phyloP scores from a whole-genome alignment of 2,888 invertebrate species.

The Asteroscopus sphinx region DNA sequence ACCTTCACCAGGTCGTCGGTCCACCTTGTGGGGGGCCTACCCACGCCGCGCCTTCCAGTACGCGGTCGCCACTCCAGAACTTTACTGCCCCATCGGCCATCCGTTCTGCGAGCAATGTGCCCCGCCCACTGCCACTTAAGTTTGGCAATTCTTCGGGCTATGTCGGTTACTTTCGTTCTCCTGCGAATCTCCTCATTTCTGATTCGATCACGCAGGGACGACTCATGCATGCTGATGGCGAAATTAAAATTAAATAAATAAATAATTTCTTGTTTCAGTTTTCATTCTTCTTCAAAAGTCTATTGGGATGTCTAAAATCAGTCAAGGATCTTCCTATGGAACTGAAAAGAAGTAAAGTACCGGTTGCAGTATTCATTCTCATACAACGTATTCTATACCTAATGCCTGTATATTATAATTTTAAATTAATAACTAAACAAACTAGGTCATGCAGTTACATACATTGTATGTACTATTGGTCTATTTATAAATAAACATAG shows the following conservation, averaged over 20 bases:
- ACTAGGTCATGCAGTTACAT: slow-evolving; percentile 42
- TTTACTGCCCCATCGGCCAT: no score
- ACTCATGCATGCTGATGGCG: background rate
- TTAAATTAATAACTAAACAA: slow-evolving; percentile 31
- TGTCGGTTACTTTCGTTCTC: no score
- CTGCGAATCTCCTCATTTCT: no score
- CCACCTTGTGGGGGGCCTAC: no score
- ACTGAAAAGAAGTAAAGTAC: slow-evolving; percentile 86
- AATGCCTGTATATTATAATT: slow-evolving; percentile 54
- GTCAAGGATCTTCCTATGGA: slow-evolving; percentile 95
- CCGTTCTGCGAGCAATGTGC: no score
- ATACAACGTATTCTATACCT: slow-evolving; percentile 52
- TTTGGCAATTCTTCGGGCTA: no score
- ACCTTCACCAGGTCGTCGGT: no score
- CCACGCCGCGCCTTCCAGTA: no score
- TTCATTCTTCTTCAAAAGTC: slow-evolving; percentile 94
- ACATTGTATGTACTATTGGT: slow-evolving; percentile 37
- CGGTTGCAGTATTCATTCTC: slow-evolving; percentile 56
- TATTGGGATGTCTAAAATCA: slow-evolving; percentile 95
- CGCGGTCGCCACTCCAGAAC: no score
- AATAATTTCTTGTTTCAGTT: slow-evolving; percentile 90
- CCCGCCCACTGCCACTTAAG: no score
- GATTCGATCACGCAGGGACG: no score
- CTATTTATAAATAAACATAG: slow-evolving; percentile 27
- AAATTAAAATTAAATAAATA: no score